Percentiles rank a stretch among this genome's conserved stretches.
phyloP scores from a whole-genome alignment of 2,113 vertebrate species.

The Dicaeum eximium region DNA sequence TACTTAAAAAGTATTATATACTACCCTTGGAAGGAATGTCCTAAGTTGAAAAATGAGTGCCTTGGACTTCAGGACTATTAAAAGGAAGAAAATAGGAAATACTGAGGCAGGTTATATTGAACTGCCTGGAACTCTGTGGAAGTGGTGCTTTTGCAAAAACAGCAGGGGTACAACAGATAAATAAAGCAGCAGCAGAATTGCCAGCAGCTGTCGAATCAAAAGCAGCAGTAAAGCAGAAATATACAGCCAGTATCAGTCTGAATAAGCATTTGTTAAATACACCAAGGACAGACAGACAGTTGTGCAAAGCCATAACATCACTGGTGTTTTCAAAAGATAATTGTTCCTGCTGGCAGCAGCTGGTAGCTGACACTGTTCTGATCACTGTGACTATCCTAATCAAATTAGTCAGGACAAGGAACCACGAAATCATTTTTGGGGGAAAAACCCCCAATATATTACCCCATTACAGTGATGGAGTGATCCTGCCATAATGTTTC shows the following conservation, averaged over 20 bases:
- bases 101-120: conserved; percentile 35
- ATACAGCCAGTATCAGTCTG: neutral
- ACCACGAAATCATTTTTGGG: neutral
- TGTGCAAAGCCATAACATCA: neutral
- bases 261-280: conserved; percentile 6
- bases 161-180: neutral
- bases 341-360: neutral
- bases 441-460: neutral
- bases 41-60: conserved; percentile 31
- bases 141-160: conserved; percentile 15
- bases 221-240: neutral
- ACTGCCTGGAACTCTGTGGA: neutral
- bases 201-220: conserved; percentile 44
- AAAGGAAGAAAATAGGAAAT: conserved; percentile 44
- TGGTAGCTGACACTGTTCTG: neutral
- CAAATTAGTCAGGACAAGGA: neutral
- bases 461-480: neutral
- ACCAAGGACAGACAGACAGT: neutral
- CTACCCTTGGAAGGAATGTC: conserved; percentile 15
- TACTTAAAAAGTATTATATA: conserved; percentile 13
- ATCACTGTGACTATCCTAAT: neutral
- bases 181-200: conserved; percentile 38
- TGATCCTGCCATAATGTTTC: neutral
- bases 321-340: neutral
- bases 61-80: conserved; percentile 9